These are phyloP conservation scores for Uloborus plumipes DNA, from an alignment of 2,888 invertebrate genomes.

Conservation along the genomic window DNA sequence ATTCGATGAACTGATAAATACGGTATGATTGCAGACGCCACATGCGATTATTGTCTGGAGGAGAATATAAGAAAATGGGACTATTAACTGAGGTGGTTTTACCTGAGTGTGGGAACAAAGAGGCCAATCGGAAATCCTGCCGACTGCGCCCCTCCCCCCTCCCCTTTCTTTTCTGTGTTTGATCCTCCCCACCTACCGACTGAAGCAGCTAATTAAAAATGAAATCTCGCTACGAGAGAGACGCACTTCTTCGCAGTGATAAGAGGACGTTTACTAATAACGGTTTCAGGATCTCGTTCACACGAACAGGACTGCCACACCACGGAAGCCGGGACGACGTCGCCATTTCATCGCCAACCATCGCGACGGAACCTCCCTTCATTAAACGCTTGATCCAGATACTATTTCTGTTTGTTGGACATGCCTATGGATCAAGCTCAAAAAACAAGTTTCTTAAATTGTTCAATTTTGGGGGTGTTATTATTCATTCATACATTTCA, in stretches of 20 bases:
- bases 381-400: no score
- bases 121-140: slow-evolving; percentile 58
- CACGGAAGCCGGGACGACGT: no score
- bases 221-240: neutral
- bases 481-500: no score
- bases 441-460: no score
- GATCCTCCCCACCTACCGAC: neutral
- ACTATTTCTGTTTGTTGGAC: no score
- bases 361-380: no score
- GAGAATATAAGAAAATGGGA: slow-evolving; percentile 17
- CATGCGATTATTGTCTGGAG: slow-evolving; percentile 9
- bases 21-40: no score
- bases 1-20: no score
- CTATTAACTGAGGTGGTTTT: slow-evolving; percentile 25
- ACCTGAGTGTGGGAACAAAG: slow-evolving; percentile 51
- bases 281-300: slow-evolving; percentile 43
- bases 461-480: no score
- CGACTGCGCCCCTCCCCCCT: slow-evolving; percentile 15
- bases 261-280: slow-evolving; percentile 49
- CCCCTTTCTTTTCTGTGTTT: slow-evolving; percentile 46
- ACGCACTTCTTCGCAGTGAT: slow-evolving; percentile 11
- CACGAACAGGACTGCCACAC: slow-evolving; percentile 43
- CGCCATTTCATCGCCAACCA: no score
- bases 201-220: slow-evolving; percentile 21
- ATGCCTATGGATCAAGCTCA: no score